Base-by-base conservation (phyloP, 2,797 vertebrate species). In the Enteromius radiatus region DNA sequence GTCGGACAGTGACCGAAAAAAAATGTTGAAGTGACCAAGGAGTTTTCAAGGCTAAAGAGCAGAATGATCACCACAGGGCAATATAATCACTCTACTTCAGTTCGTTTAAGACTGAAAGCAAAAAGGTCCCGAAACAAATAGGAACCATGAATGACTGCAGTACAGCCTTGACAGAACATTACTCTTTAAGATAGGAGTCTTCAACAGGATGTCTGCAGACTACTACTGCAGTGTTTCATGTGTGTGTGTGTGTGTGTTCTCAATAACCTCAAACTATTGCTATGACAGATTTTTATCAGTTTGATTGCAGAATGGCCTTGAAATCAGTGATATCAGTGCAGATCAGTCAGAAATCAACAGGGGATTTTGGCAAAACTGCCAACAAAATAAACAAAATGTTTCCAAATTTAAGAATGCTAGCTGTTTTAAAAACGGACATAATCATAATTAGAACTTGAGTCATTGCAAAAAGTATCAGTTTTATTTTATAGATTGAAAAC, bases 41-140 rank as follows among this genome's bases (percentile, higher is more conserved):
- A 65, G 19, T 52, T 52, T 33, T 74, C 28, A 38, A 75, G 49
- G 49, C 11, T 14, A 36, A 28, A 68, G 31, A 28, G 47, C 49
- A 52, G 64, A 79, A 79, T 36, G 33, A 68, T 79, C 47, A 68
- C 33, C 49, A 38, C 45, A 36, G 45, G 28, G 21, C 63, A 67
- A 64, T 31, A 31, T n/a, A 64, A 63, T 64, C 9, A 64, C 19
- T 43, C 41, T 7, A 77, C 59, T 77, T 47, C 23, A 47, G 38
- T 77, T 12, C 23, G 7, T 23, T 41, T 15, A 10, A 43, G 23
- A 43, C 17, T 31, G 41, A 64, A 64, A 76, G 73, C 73, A 61
- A 45, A 47, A 21, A n/a, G 10, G 11, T 45, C 5, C 26, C 5
- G 12, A 31, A 64, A 41, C 56, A 47, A 64, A 64, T 63, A 65